These are phyloP conservation scores for Vireo griseus DNA, from an alignment of 2,797 vertebrate species.

Conservation along the genomic window DNA sequence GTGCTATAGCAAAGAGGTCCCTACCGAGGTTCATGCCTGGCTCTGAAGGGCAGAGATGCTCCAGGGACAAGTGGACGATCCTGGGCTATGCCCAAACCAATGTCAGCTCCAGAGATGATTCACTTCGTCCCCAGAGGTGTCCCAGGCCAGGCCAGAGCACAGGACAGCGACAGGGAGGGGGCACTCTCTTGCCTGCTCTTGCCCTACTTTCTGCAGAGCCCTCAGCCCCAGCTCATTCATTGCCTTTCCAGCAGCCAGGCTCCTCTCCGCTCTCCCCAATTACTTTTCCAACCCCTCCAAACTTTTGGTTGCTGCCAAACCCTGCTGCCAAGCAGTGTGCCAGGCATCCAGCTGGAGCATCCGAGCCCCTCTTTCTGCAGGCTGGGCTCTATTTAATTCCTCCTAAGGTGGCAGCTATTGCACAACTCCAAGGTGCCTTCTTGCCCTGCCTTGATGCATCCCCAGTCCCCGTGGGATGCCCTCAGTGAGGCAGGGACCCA, in stretches of 20 bases:
- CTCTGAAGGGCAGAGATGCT: background rate
- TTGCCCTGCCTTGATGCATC: rapidly evolving
- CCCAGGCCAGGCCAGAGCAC: background rate
- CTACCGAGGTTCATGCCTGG: background rate
- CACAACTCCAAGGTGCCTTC: background rate
- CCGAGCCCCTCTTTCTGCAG: background rate
- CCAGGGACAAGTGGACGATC: background rate
- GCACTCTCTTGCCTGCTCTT: background rate
- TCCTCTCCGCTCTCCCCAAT: background rate
- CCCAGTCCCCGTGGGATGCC: background rate
- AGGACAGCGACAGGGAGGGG: background rate
- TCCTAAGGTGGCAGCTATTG: background rate
- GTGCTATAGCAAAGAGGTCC: background rate
- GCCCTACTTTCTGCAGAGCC: background rate
- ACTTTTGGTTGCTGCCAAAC: background rate
- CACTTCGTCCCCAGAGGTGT: no score
- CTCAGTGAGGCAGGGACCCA: rapidly evolving
- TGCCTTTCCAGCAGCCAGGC: background rate
- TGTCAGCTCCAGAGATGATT: background rate
- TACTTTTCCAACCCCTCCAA: background rate
- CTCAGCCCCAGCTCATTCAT: background rate
- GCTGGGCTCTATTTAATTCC: background rate
- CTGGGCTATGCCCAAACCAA: background rate
- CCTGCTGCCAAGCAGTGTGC: background rate
- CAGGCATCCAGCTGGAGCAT: background rate